phyloP scores from a whole-genome alignment of 2,113 vertebrate species.

The Sula dactylatra region DNA sequence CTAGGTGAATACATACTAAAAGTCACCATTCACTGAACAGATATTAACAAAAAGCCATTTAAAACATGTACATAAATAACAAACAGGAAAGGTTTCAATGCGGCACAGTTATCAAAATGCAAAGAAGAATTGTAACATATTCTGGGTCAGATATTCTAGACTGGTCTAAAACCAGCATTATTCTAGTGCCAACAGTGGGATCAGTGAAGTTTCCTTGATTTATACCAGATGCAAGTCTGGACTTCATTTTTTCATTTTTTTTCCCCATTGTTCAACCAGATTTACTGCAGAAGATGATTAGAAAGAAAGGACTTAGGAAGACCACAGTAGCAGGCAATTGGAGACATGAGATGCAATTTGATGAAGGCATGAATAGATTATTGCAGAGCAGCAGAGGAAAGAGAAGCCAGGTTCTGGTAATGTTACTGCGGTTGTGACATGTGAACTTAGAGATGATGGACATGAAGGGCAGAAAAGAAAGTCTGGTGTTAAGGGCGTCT shows the following conservation, averaged over 20 bases:
- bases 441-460: neutral
- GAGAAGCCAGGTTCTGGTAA: neutral
- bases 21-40: neutral
- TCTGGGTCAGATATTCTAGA: neutral
- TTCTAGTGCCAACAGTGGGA: neutral
- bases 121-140: neutral
- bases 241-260: neutral
- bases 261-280: neutral
- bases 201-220: neutral
- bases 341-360: neutral
- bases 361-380: neutral
- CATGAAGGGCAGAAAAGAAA: neutral
- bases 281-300: neutral
- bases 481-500: neutral
- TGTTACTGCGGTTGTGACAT: neutral
- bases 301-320: neutral
- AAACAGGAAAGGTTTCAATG: neutral
- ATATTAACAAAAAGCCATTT: neutral
- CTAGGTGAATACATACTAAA: neutral
- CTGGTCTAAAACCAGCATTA: neutral
- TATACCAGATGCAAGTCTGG: neutral
- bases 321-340: neutral
- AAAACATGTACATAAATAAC: rapidly evolving
- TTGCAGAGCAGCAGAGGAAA: neutral
- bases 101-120: neutral